Evolutionary conservation across 1,140 invertebrate genomes (phyloP), one percentile per base, ranked within the genome.

Genomic region (Drosophila paulistorum): DNA sequence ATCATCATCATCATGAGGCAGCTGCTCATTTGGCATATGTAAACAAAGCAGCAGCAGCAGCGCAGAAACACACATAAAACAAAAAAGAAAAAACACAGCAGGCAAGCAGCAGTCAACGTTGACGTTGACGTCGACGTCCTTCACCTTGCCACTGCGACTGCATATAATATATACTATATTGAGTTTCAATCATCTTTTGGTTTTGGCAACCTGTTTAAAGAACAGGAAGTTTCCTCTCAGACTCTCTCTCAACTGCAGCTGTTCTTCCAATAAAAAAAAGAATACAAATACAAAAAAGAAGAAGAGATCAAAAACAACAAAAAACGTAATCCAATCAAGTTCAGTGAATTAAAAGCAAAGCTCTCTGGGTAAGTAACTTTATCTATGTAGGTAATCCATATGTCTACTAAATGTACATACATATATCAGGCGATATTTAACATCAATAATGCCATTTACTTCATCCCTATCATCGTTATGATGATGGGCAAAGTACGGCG

Each of bases 1-100:
- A 72, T 76, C 72, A 74, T 70, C 58, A 74, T 68, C 57, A 61
- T 71, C 59, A 68, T 37, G 45, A 45, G 65, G 67, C 83, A 89
- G 80, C 79, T 89, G 84, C 79, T 87, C 48, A 74, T 74, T 77
- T 71, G 64, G 83, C 84, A 63, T 79, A 69, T 83, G 83, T 87
- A 87, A 87, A 87, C 84, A 87, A 87, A 87, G 76, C 45, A 87
- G 76, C 45, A 86, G 76, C 71, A 87, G 76, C 72, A 67, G 20
- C 69, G 45, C 48, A 69, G 74, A 64, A 66, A 74, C 68, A 75
- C 37, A 39, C 37, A 39, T 39, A 39, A 39, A 13, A 39, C 10
- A 11, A 11, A 39, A 13, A 13, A 39, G 37, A 11, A 39, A 39
- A 13, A 39, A 78, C 37, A 51, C 26, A 76, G 39, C 59, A 17